Percentiles rank a stretch among this genome's conserved stretches.
These are phyloP conservation scores for Psix sp. DNA, from an alignment of 1,140 invertebrate species.

Conservation along the genomic window DNA sequence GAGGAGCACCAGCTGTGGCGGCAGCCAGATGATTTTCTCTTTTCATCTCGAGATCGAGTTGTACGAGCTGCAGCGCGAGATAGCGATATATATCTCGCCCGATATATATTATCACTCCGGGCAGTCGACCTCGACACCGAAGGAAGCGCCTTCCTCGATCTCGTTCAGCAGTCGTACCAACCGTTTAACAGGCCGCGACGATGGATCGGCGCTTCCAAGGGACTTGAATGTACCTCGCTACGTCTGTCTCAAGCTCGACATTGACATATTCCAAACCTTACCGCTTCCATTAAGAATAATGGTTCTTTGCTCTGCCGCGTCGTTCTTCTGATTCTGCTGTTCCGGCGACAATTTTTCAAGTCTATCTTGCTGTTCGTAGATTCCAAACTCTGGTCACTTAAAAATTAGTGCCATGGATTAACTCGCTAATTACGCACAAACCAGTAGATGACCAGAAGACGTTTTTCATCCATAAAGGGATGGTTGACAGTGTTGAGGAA, in stretches of 20 bases:
- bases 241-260: conserved; percentile 50
- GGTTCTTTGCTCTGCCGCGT: conserved; percentile 33
- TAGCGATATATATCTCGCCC: conserved; percentile 61
- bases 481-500: too few relatives aligned
- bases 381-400: conserved; percentile 28
- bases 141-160: conserved; percentile 62
- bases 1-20: conserved; percentile 18
- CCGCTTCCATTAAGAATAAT: conserved; percentile 59
- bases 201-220: conserved; percentile 54
- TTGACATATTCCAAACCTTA: conserved; percentile 58
- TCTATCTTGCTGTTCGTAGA: conserved; percentile 35
- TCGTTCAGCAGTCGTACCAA: conserved; percentile 60
- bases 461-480: too few relatives aligned
- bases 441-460: conserved; percentile 19
- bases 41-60: conserved; percentile 58
- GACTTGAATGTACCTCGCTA: conserved; percentile 44
- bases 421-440: conserved; percentile 41
- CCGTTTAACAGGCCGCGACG: conserved; percentile 57
- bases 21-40: conserved; percentile 54
- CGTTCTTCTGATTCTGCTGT: conserved; percentile 42
- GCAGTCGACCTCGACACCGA: conserved; percentile 62
- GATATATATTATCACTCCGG: conserved; percentile 63
- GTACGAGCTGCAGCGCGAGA: conserved; percentile 53
- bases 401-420: conserved; percentile 40
- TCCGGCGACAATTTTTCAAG: conserved; percentile 37